Base-by-base conservation (phyloP, 2,113 vertebrate genomes). In the Gulo gulo region DNA sequence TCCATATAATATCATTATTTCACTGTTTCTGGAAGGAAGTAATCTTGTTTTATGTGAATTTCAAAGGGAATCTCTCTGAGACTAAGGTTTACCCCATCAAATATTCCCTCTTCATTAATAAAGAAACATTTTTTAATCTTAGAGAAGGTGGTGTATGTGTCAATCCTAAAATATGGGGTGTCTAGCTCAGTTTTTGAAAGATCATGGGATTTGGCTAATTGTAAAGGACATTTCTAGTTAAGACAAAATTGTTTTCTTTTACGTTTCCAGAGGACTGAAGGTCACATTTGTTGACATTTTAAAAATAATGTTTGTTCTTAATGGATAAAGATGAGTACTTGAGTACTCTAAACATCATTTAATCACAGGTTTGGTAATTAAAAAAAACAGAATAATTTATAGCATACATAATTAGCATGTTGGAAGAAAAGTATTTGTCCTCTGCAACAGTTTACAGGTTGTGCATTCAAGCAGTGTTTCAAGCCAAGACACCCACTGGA, bases 1-100 rank as follows among this genome's bases (percentile, higher is more conserved):
- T 97, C 92, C 52, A 87, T 96, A 97, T 83, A 97, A 95, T 97
- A 96, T 67, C 71, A 94, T 96, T 92, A 97, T 96, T 97, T 98
- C 92, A 96, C 87, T 98, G 87, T 63, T 95, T 95, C 0, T 3
- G 97, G 97, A 95, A 98, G 97, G 85, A 97, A 98, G 78, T 97
- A 85, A 94, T 69, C 88, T 92, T 95, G 88, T 79, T 94, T 97
- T 93, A 47, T 73, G 18, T 61, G 83, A 81, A 76, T 96, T 87
- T 90, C 79, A 84, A 82, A 93, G 65, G 45, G 20, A 96, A 36
- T 4, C 16, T 94, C n/a, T 92, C 63, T 90, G 88, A 95, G 39
- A 61, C 21, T n/a, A 67, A 91, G 74, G 71, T 55, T 84, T n/a
- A 45, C 34, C 23, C 63, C n/a, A 74, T 73, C 74, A 55, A 74